Evolutionary conservation across 2,888 invertebrate genomes (phyloP), one percentile per base, ranked within the genome.

Genomic region (Metellina segmentata): DNA sequence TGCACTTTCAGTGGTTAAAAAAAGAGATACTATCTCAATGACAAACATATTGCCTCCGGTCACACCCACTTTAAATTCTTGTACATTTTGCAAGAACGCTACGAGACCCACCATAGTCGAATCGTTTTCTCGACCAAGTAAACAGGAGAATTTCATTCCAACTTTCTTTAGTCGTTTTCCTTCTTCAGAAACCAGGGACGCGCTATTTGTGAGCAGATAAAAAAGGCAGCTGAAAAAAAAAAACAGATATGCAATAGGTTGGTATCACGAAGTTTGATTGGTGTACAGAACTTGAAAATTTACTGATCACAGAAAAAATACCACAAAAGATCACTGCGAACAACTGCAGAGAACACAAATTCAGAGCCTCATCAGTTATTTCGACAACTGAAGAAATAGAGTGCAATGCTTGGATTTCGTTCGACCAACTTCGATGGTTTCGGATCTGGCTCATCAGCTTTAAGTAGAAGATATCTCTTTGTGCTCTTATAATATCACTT

Each of bases 41-140:
- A 34, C 61, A 13, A 79, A 79, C 53, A 79, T 79, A 9, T 20
- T 53, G 8, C 79, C 79, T 20, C 61, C 79, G 19, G 79, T 79
- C 1, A 79, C 61, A 13, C 7, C 13, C 11, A 79, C n/a, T 5
- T 9, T 6, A 5, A 61, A 5, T 16, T 79, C 79, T 8, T 34
- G 51, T 1, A 79, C 19, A 11, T 53, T 79, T 6, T 13, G 11
- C 52, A 79, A 16, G 2, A 79, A 53, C 53, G 53, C 11, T 9
- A 20, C 20, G 53, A 79, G 34, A 0, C 20, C 8, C 20, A 20
- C 7, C 13, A 79, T 53, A 0, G 53, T 20, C 16, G 19, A 20
- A 7, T 79, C 79, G 16, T 79, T 79, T 7, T 48, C 51, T n/a
- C 13, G 7, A 20, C 34, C 34, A 34, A 1, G 13, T 13, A 13